phyloP scores from a whole-genome alignment of 2,113 vertebrate species.

The Grammomys dolichurus region DNA sequence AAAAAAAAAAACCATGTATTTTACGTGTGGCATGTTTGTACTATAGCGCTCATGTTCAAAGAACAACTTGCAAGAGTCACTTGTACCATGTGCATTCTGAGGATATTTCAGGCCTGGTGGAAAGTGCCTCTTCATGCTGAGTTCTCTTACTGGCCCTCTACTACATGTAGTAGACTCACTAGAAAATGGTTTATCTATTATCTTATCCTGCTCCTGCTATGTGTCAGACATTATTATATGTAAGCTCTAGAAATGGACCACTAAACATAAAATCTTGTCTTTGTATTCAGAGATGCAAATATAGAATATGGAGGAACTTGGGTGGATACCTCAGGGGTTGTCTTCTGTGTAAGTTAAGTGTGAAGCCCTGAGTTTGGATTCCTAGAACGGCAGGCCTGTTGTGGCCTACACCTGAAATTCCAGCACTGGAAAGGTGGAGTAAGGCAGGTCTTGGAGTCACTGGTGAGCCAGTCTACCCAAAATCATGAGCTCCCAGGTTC shows the following conservation, averaged over 20 bases:
- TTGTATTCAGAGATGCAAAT: background rate
- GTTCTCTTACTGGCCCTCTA: no score
- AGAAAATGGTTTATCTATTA: conserved; percentile 28
- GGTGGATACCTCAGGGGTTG: no score
- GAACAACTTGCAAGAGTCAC: background rate
- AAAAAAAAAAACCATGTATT: background rate
- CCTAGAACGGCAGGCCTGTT: background rate
- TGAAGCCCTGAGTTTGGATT: background rate
- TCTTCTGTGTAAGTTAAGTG: background rate
- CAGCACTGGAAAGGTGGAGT: background rate
- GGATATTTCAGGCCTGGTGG: no score
- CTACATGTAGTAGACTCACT: background rate
- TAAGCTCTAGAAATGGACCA: conserved; percentile 21
- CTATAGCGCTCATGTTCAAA: background rate
- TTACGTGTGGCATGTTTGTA: background rate
- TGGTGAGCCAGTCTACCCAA: background rate
- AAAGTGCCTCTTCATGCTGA: background rate
- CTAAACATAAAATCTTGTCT: background rate
- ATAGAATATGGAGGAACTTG: background rate
- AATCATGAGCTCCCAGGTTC: background rate
- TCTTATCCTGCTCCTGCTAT: background rate
- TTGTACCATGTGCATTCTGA: background rate
- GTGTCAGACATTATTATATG: background rate
- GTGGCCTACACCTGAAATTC: background rate
- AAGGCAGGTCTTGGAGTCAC: background rate